Conservation (phyloP, 2,888 invertebrate species). For the Pelosia muscerda region DNA sequence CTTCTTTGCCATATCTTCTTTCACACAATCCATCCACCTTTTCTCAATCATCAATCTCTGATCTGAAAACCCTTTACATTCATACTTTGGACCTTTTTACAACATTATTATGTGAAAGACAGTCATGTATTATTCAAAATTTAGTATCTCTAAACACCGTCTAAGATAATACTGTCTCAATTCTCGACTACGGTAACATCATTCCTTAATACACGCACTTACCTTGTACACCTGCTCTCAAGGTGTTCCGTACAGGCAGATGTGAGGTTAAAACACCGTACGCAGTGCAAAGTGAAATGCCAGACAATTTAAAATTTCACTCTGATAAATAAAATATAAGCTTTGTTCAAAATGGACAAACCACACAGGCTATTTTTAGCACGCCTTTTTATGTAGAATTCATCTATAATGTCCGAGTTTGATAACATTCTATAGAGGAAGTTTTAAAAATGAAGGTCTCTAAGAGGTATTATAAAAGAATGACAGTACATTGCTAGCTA, state of each 20-base stretch:
- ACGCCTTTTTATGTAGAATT: no score
- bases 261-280: constrained; percentile 6
- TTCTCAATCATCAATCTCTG: no score
- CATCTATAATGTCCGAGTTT: no score
- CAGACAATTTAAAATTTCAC: neutral
- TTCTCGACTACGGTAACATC: neutral
- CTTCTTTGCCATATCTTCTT: no score
- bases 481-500: no score
- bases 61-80: no score
- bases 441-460: no score
- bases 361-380: neutral
- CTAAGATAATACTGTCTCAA: neutral
- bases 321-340: neutral
- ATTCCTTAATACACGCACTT: neutral
- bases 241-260: neutral
- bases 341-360: neutral
- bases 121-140: constrained; percentile 9
- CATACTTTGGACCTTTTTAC: no score
- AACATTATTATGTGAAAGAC: no score
- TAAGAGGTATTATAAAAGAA: no score
- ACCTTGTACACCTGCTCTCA: constrained; percentile 9
- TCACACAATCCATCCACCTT: no score
- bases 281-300: neutral
- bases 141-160: neutral
- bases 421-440: no score